These are phyloP conservation scores for Cololabis saira DNA, from an alignment of 2,113 vertebrate genomes.

Conservation along the genomic window DNA sequence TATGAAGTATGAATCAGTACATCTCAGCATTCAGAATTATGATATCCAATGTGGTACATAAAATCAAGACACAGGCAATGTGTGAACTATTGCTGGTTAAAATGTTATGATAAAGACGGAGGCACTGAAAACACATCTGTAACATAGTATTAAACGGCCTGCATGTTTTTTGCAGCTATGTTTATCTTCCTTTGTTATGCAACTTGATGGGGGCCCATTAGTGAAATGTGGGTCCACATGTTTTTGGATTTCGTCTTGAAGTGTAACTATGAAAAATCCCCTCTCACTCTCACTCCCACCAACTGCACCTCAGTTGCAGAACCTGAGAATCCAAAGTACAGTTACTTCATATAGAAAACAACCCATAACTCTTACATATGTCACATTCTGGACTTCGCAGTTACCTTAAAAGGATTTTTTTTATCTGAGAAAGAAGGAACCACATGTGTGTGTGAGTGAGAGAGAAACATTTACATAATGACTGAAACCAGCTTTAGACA, in stretches of 20 bases:
- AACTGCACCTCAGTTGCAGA: background rate
- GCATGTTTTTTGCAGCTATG: no score
- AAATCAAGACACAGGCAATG: no score
- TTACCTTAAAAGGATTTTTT: conserved; percentile 27
- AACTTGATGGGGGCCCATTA: no score
- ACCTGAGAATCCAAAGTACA: conserved; percentile 7
- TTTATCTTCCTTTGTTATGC: no score
- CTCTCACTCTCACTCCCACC: conserved; percentile 4
- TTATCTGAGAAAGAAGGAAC: conserved; percentile 23
- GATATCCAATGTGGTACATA: no score
- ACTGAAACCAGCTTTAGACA: background rate
- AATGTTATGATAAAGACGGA: no score
- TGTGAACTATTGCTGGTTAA: no score
- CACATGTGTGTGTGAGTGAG: conserved; percentile 7
- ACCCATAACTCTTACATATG: conserved; percentile 18
- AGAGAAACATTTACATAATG: conserved; percentile 22
- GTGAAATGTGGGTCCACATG: conserved; percentile 9
- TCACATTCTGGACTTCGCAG: conserved; percentile 28
- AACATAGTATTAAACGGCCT: no score
- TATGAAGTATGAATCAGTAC: no score
- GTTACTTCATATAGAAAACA: conserved; percentile 14
- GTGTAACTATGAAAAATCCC: conserved; percentile 10
- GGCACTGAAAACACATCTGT: no score
- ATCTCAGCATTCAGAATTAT: no score
- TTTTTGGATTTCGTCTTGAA: conserved; percentile 20